These are phyloP conservation scores for Gadopsis bispinosus DNA, from an alignment of 2,797 vertebrate genomes.

Conservation along the genomic window DNA sequence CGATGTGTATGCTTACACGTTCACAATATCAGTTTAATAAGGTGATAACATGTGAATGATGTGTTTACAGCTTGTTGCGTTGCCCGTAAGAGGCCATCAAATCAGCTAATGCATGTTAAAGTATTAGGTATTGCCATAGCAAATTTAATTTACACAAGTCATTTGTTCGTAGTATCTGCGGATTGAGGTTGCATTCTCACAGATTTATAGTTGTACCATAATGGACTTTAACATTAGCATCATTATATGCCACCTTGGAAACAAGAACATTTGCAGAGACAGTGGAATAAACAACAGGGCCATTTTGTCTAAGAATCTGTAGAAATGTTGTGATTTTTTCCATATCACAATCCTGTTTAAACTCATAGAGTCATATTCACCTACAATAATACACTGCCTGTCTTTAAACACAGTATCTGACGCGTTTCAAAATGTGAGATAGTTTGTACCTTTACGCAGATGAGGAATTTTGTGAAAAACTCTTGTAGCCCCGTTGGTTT, in stretches of 20 bases:
- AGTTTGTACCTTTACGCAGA: background rate
- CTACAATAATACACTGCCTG: background rate
- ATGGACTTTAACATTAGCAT: background rate
- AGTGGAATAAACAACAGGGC: background rate
- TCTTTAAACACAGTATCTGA: slow-evolving; percentile 4
- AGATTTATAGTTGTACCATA: background rate
- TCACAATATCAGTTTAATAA: background rate
- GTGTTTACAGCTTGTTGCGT: background rate
- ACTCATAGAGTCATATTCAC: too few relatives aligned
- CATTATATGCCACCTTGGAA: background rate
- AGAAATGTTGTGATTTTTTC: background rate
- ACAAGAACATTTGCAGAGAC: background rate
- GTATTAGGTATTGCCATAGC: background rate
- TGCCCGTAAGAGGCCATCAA: background rate
- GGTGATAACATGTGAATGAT: background rate
- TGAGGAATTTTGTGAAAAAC: slow-evolving; percentile 7
- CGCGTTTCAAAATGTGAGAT: background rate
- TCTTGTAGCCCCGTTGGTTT: slow-evolving; percentile 12
- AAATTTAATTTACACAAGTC: background rate
- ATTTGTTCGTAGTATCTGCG: background rate
- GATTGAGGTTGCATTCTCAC: background rate
- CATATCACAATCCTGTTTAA: background rate
- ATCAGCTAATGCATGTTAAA: background rate
- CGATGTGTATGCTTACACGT: background rate
- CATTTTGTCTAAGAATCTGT: background rate